Base-by-base conservation (phyloP, 2,797 vertebrate species). In the Oreochromis mossambicus region DNA sequence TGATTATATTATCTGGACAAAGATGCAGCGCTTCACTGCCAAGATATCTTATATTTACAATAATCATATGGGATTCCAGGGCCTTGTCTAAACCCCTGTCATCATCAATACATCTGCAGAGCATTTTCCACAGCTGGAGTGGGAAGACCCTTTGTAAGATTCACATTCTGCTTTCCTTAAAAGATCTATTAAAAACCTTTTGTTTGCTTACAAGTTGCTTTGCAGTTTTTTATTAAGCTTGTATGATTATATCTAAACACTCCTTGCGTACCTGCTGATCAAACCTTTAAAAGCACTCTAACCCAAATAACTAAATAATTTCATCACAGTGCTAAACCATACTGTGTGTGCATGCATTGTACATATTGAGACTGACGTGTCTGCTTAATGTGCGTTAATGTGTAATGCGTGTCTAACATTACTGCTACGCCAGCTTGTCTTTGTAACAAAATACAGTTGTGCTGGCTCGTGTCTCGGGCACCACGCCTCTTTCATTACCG, bases 61-160 rank as follows among this genome's bases (percentile, higher is more conserved):
- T 88, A 87, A 90, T 88, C 54, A 87, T 79, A 36, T 75, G 52
- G 76, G 81, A 84, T 91, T 94, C 92, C 85, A 84, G 63, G 78
- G 68, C 73, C 89, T 92, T 86, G 89, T 95, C 85, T 89, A 83
- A 93, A 92, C 83, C 81, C 78, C 75, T 63, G 80, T 91, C 89
- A 88, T 91, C 91, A 92, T 89, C 84, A 91, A 90, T 94, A 87
- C 86, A 89, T 90, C 82, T 87, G 61, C 77, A 79, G 29, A 87
- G 52, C 21, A n/a, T 80, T 87, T 83, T 61, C 51, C 58, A 38
- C 84, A 85, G 83, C 70, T 83, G 85, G 34, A 84, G 76, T 86
- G 34, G 76, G 89, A 84, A 83, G 79, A 61, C 73, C 79, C 89
- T 73, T 68, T 75, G 50, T 80, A 26, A 90, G 82, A 88, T 80